Base-by-base conservation (phyloP, 2,888 invertebrate genomes). In the Thalpophila matura region DNA sequence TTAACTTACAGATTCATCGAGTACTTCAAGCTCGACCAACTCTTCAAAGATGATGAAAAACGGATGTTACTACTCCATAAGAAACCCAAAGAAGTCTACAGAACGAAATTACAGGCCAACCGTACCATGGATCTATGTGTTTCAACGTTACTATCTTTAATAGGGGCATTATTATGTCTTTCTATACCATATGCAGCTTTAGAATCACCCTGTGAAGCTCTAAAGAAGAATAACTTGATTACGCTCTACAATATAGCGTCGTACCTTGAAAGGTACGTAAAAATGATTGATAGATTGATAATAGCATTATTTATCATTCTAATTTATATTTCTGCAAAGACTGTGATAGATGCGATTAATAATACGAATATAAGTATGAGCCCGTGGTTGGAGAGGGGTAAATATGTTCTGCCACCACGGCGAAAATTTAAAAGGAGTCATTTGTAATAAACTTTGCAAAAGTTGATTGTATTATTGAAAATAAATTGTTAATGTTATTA, bases 361-460 rank as follows among this genome's bases (percentile, higher is more conserved):
- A 81, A 79, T 24, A 89, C 88, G 0, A 74, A 87, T 59, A 85
- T 86, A 2, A 83, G 72, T 38, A 80, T 82, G 50, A 87, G 85
- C 33, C 87, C 88, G 0, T 89, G 90, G 90, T 43, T 86, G 2
- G 86, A 85, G 53, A 78, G 75, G 18, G 87, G 86, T 0, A 86
- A 85, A 38, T 89, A 89, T 60, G 37, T 49, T 0, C 6, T 74
- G 42, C 80, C 82, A 0, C n/a, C 24, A 9, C 14, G 1, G 4
- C 4, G 3, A 3, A 49, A 3, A 14, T n/a, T 6, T 0, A 69
- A 63, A 38, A 6, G 12, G 18, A 33, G 4, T n/a, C 16, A 9
- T 10, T 18, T 4, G 3, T 33, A n/a, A 20, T 12, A 4, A n/a
- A n/a, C 1, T 26, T 10, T 10, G 14, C 4, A 14, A 22, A 14